Conservation (phyloP, 1,140 invertebrate genomes). For the Globodera ellingtonae region DNA sequence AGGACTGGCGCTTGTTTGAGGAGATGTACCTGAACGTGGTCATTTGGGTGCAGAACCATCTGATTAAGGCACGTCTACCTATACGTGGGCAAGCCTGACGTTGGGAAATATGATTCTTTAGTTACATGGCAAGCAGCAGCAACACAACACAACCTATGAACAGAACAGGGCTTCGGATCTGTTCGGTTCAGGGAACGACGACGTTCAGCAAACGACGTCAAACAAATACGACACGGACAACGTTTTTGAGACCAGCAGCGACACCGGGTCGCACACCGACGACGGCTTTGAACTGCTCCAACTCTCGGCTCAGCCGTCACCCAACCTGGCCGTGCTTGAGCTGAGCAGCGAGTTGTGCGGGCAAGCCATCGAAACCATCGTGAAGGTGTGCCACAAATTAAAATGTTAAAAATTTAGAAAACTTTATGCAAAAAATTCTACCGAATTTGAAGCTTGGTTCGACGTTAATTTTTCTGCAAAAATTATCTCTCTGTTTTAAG, state of each 20-base stretch:
- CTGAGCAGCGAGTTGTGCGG: constrained; percentile 10
- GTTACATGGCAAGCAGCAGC: constrained; percentile 1
- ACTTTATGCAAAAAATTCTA: neutral
- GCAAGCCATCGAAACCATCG: constrained; percentile 19
- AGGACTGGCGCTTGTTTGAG: constrained; percentile 30
- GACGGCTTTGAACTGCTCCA: constrained; percentile 28
- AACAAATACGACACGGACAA: constrained; percentile 2
- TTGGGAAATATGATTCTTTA: neutral
- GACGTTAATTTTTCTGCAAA: no score
- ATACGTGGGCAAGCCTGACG: neutral
- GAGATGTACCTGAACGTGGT: constrained; percentile 33
- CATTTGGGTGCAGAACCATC: constrained; percentile 27
- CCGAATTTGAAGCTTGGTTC: no score
- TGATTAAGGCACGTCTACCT: constrained; percentile 17
- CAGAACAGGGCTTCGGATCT: constrained; percentile 17
- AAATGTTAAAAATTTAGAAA: neutral
- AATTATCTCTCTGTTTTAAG: constrained; percentile 26
- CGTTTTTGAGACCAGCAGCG: neutral
- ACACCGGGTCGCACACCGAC: constrained; percentile 2
- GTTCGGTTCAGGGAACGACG: neutral
- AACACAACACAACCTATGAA: neutral
- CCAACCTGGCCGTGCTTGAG: neutral
- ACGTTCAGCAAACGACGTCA: neutral
- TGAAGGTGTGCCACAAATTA: no score
- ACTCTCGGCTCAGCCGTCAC: neutral